phyloP scores from a whole-genome alignment of 2,888 invertebrate genomes.

The Seira ritae region DNA sequence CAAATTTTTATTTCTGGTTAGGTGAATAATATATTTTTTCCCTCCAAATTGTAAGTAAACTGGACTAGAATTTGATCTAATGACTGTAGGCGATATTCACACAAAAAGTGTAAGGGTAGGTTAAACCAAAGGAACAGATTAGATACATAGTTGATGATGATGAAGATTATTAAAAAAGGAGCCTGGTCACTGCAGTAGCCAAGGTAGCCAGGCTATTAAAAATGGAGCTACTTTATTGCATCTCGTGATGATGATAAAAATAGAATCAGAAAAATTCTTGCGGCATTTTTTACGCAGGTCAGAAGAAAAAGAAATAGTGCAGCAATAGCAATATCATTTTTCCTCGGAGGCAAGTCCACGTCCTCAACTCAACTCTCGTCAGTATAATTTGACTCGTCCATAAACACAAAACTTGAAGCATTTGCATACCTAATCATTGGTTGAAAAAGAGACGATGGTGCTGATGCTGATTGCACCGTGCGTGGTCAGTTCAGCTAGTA shows the following conservation, averaged over 20 bases:
- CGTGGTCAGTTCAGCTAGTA: conserved; percentile 39
- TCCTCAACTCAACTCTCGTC: neutral
- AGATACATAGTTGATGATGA: conserved; percentile 17
- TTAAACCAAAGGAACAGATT: neutral
- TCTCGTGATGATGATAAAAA: neutral
- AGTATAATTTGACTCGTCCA: no score
- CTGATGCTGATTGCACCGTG: no score
- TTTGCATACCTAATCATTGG: conserved; percentile 55
- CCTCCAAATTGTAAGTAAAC: neutral
- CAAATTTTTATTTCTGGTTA: conserved; percentile 37
- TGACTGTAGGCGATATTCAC: conserved; percentile 40
- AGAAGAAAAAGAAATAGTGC: conserved; percentile 7
- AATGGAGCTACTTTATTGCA: conserved; percentile 6
- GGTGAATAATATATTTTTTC: no score
- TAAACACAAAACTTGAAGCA: conserved; percentile 12
- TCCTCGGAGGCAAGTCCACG: conserved; percentile 13
- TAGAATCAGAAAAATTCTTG: neutral
- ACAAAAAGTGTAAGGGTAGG: conserved; percentile 26
- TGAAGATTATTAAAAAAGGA: neutral
- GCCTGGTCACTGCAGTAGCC: no score
- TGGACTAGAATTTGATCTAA: neutral
- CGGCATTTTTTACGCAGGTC: conserved; percentile 20
- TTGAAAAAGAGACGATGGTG: neutral
- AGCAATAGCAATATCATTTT: neutral
- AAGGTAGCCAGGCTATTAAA: conserved; percentile 33